Percentiles rank a stretch among this genome's conserved stretches.
Evolutionary conservation across 2,797 vertebrate species (phyloP).

Genomic region (Mico argentatus): DNA sequence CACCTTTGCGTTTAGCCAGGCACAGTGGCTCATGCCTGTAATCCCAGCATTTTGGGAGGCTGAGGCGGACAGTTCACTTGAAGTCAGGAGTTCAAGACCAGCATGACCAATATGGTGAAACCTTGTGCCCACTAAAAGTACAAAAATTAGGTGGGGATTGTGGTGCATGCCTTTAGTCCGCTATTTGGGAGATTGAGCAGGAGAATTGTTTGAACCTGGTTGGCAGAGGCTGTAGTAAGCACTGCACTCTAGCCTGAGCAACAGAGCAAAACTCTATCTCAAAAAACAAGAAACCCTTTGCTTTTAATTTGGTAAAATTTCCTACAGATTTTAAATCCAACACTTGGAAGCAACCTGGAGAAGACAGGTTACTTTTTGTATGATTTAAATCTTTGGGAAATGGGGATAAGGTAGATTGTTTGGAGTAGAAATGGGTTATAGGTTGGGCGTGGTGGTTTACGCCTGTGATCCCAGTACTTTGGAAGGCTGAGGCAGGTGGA

Average conservation of each 20-base stretch:
- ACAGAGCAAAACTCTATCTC: background rate
- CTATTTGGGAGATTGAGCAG: background rate
- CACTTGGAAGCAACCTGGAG: background rate
- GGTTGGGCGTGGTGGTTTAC: too few species aligned
- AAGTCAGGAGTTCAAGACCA: too few species aligned
- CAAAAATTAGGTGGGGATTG: background rate
- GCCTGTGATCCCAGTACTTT: too few species aligned
- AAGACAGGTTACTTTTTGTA: background rate
- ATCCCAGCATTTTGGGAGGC: background rate
- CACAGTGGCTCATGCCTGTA: background rate
- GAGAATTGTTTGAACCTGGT: background rate
- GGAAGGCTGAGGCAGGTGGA: too few species aligned
- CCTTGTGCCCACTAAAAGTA: background rate
- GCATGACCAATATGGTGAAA: background rate
- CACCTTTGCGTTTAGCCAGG: background rate
- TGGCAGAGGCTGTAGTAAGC: background rate
- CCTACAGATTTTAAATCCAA: background rate
- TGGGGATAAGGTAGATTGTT: background rate
- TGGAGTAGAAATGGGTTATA: background rate
- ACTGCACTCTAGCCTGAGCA: background rate
- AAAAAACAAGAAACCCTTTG: background rate
- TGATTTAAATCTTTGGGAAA: conserved; percentile 5
- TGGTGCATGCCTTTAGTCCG: background rate
- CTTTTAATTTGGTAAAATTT: background rate
- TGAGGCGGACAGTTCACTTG: too few species aligned